Evolutionary conservation across 2,113 vertebrate species (phyloP), one percentile per base, ranked within the genome.

Genomic region (Salminus brasiliensis): DNA sequence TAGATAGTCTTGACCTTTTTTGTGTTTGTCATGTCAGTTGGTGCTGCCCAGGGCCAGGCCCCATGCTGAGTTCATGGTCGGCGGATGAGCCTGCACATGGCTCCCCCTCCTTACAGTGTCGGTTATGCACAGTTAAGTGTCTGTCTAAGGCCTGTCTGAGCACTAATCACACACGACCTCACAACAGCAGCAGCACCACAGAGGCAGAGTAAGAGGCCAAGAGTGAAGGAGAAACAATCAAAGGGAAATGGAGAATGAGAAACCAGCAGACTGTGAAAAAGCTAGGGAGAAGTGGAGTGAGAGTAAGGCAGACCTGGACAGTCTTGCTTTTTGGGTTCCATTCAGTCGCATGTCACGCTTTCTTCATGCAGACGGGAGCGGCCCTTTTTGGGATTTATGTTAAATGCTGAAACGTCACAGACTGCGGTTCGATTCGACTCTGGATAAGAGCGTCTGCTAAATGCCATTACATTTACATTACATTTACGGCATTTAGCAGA

Each of bases 201-300:
- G 5, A 16, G 41, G n/a, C 15, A 52, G 11, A 74, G 34, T 74
- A 27, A 55, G 57, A 68, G 62, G 41, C 23, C 11, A 12, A 34
- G 72, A 74, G 32, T 36, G 47, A 68, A 21, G 60, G 27, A n/a
- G 62, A 78, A 34, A 78, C 43, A 18, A 60, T 52, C 8, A 6
- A 73, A 41, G 29, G 60, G 29, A 16, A 21, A 34, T 47, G 23
- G 39, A 43, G 39, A 11, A 43, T 43, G 6, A 43, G 36, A 39
- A 43, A 36, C 66, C 15, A 68, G 47, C 18, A 49, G 18, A 21
- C 47, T 21, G 2, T 5, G 47, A 9, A 18, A 18, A n/a, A n/a
- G n/a, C n/a, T n/a, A n/a, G n/a, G n/a, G n/a, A n/a, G n/a, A n/a
- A n/a, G n/a, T n/a, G n/a, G n/a, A n/a, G n/a, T n/a, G n/a, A n/a